Conservation (phyloP, 2,113 vertebrate genomes). For the Empidonax alnorum region DNA sequence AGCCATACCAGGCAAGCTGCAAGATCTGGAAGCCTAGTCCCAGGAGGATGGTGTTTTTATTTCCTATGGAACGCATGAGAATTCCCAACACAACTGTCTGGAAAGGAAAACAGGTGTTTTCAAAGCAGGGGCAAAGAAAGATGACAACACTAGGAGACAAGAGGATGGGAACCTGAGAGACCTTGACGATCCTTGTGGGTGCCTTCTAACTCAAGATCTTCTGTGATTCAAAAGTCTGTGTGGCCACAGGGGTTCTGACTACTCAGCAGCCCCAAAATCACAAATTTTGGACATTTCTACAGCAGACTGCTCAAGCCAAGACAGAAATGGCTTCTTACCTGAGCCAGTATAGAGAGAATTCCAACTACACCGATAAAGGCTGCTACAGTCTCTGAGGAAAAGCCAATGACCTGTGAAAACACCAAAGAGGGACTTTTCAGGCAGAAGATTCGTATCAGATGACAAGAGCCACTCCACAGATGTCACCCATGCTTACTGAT, state of each 20-base stretch:
- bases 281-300: not conserved
- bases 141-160: not conserved
- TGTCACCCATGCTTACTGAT: not conserved
- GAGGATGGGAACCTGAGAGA: not conserved
- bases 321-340: constrained; percentile 75
- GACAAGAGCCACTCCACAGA: not conserved
- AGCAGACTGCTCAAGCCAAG: not conserved
- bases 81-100: constrained; percentile 89
- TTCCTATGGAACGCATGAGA: constrained; percentile 91
- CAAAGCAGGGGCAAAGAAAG: not conserved
- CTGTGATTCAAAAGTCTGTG: not conserved
- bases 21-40: constrained; percentile 92
- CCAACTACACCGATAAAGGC: constrained; percentile 91
- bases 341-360: constrained; percentile 90
- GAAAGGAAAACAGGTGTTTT: not conserved
- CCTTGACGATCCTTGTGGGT: not conserved
- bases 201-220: not conserved
- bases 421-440: not conserved
- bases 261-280: not conserved
- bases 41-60: constrained; percentile 91
- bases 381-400: constrained; percentile 88
- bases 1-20: constrained; percentile 92
- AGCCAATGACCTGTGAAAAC: constrained; percentile 84
- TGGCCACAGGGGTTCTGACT: not conserved
- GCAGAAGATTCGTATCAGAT: not conserved